Percentiles rank a stretch among this genome's conserved stretches.
phyloP scores from a whole-genome alignment of 2,888 invertebrate species.

The Ochropleura plecta region DNA sequence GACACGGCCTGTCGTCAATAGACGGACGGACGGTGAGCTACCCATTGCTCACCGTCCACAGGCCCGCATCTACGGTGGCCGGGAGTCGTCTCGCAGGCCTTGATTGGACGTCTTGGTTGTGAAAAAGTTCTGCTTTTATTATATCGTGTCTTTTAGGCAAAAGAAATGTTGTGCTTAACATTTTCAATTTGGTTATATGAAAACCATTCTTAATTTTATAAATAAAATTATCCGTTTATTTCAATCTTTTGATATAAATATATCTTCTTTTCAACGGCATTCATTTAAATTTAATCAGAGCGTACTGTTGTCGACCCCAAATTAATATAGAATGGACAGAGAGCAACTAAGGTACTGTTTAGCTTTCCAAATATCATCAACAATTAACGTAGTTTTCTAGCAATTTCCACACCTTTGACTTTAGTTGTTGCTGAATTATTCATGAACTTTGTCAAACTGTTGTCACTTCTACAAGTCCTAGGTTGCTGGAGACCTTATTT shows the following conservation, averaged over 20 bases:
- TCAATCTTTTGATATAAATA: neutral
- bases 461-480: neutral
- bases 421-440: slow-evolving; percentile 25
- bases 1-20: too few relatives aligned
- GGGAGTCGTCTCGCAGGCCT: too few relatives aligned
- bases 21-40: too few relatives aligned
- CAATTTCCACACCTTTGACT: slow-evolving; percentile 22
- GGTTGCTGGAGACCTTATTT: neutral
- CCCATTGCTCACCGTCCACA: too few relatives aligned
- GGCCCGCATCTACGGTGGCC: too few relatives aligned
- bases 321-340: neutral
- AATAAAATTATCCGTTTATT: neutral
- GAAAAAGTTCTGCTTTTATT: too few relatives aligned
- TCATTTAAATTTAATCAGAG: neutral
- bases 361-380: slow-evolving; percentile 3
- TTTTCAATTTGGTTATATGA: neutral
- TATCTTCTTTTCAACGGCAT: neutral
- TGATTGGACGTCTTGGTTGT: too few relatives aligned
- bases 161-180: too few relatives aligned
- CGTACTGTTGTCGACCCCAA: neutral
- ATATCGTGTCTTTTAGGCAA: too few relatives aligned
- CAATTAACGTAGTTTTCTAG: slow-evolving; percentile 15
- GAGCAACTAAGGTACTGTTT: neutral
- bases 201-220: too few relatives aligned
- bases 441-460: neutral